Evolutionary conservation across 2,797 vertebrate genomes (phyloP).

Genomic region (Pangasius djambal): DNA sequence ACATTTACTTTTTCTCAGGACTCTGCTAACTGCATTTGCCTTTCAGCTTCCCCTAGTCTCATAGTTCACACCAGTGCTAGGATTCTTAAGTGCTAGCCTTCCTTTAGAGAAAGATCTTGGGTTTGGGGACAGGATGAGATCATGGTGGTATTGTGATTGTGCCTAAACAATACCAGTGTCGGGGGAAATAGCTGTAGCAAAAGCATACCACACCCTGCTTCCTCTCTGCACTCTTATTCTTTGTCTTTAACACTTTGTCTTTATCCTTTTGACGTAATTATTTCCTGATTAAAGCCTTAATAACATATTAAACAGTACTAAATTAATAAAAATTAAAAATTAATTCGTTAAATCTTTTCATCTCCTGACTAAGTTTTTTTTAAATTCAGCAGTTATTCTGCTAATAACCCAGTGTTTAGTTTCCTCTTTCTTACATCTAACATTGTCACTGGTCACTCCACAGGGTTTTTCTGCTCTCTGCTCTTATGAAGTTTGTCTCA

Average conservation of each 20-base stretch:
- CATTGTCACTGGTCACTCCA: neutral
- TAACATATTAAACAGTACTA: neutral
- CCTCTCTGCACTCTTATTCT: constrained; percentile 12
- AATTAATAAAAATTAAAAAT: neutral
- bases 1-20: constrained; percentile 19
- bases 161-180: constrained; percentile 19
- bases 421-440: neutral
- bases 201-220: constrained; percentile 9
- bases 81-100: constrained; percentile 5
- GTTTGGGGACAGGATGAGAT: constrained; percentile 22
- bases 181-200: constrained; percentile 22
- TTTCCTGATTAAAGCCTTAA: neutral
- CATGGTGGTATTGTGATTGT: constrained; percentile 23
- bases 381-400: neutral
- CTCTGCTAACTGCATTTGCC: neutral
- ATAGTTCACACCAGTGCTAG: constrained; percentile 11
- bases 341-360: neutral
- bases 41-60: constrained; percentile 20
- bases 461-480: neutral
- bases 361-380: neutral
- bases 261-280: neutral
- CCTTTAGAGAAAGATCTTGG: constrained; percentile 11
- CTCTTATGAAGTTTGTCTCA: neutral
- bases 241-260: constrained; percentile 8
- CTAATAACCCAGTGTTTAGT: neutral